These are phyloP conservation scores for Sceloporus undulatus DNA, from an alignment of 2,113 vertebrate genomes.

Conservation along the genomic window DNA sequence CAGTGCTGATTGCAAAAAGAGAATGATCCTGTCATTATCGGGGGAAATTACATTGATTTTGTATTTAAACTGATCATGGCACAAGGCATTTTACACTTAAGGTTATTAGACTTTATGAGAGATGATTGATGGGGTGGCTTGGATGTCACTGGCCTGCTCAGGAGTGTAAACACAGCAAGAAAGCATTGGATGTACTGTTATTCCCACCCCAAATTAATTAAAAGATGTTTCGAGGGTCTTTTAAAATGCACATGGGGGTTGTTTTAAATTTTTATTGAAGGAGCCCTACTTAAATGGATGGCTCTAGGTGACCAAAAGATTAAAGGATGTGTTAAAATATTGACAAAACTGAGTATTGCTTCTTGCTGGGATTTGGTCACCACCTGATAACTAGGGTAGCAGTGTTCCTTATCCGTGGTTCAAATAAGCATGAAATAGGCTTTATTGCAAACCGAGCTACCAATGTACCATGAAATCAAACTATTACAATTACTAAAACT, in stretches of 20 bases:
- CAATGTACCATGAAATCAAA: background rate
- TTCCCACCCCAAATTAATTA: constrained; percentile 17
- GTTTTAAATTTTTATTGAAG: constrained; percentile 28
- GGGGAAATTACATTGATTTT: constrained; percentile 37
- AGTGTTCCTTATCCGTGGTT: background rate
- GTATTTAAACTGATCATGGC: constrained; percentile 21
- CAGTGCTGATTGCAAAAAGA: constrained; percentile 1
- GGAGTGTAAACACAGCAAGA: constrained; percentile 8
- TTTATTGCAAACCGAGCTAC: background rate
- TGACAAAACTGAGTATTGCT: background rate
- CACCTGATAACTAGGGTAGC: background rate
- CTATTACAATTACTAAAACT: background rate
- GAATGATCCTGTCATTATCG: constrained; percentile 22
- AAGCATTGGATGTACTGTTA: background rate
- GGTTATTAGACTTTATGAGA: background rate
- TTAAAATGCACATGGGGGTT: constrained; percentile 23
- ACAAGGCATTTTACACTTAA: constrained; percentile 36
- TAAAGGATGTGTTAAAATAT: background rate
- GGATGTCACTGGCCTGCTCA: constrained; percentile 2
- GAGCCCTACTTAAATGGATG: constrained; percentile 5
- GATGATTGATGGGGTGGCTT: background rate
- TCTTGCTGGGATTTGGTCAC: background rate
- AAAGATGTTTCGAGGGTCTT: background rate
- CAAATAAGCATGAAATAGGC: background rate
- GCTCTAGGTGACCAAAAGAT: constrained; percentile 12